Percentiles rank a stretch among this genome's conserved stretches.
phyloP scores from a whole-genome alignment of 2,888 invertebrate species.

The Danaus chrysippus region DNA sequence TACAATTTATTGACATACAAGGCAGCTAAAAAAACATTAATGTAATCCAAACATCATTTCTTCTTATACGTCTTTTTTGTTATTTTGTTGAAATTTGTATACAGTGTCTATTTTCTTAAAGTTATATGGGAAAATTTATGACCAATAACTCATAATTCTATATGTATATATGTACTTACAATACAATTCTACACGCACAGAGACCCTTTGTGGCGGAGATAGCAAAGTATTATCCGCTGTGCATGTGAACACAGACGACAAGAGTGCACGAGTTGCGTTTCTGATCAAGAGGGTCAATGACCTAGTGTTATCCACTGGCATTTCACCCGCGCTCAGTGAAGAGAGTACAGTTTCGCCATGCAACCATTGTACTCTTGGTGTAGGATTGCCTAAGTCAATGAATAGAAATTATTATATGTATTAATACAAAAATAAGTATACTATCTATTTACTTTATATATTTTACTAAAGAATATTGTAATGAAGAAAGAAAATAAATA shows the following conservation, averaged over 20 bases:
- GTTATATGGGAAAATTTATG: too few relatives aligned
- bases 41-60: too few relatives aligned
- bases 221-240: conserved; percentile 84
- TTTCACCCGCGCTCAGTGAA: conserved; percentile 52
- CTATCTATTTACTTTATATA: too few relatives aligned
- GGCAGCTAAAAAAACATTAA: too few relatives aligned
- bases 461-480: too few relatives aligned
- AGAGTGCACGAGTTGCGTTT: conserved; percentile 78
- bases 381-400: conserved; percentile 63
- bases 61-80: too few relatives aligned
- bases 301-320: conserved; percentile 47
- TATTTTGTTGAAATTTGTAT: too few relatives aligned
- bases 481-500: too few relatives aligned
- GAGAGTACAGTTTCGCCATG: conserved; percentile 61
- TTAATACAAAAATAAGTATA: not conserved
- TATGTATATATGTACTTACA: conserved; percentile 67
- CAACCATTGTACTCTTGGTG: conserved; percentile 68
- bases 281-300: conserved; percentile 53
- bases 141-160: conserved; percentile 34
- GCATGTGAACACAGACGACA: conserved; percentile 83
- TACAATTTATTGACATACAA: too few relatives aligned
- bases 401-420: not conserved
- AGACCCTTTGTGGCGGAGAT: conserved; percentile 81
- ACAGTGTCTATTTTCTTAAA: too few relatives aligned
- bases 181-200: conserved; percentile 83